Conservation (phyloP, 2,113 vertebrate genomes). For the Antigone vipio region DNA sequence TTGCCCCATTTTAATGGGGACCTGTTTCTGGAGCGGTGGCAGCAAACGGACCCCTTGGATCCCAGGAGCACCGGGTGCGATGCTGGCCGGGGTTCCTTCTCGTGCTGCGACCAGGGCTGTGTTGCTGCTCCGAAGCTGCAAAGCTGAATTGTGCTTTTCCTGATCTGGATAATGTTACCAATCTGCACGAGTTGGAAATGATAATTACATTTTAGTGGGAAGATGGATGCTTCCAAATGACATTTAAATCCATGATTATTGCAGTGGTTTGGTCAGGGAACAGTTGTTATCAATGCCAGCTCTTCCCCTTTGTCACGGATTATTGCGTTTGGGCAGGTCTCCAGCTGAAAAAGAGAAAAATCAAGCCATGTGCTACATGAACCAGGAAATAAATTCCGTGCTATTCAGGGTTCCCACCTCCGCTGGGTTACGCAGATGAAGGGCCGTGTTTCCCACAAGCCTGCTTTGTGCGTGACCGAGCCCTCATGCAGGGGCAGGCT, state of each 20-base stretch:
- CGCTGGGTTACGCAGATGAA: accelerated
- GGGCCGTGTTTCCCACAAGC: accelerated
- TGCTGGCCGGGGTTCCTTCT: too few species aligned
- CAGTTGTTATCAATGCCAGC: neutral
- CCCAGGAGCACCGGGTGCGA: too few species aligned
- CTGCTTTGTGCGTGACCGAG: accelerated
- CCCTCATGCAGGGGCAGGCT: accelerated
- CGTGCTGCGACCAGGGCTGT: neutral
- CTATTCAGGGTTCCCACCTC: neutral
- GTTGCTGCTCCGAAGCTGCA: accelerated
- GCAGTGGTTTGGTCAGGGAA: neutral
- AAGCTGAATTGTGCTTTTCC: neutral
- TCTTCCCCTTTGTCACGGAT: neutral
- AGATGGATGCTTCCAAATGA: neutral
- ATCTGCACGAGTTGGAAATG: neutral
- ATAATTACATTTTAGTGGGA: neutral
- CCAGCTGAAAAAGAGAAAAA: neutral
- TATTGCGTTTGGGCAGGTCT: neutral
- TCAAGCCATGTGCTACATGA: neutral
- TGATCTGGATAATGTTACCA: neutral
- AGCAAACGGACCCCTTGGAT: neutral
- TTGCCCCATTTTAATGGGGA: accelerated
- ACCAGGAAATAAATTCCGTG: neutral
- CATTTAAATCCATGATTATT: neutral
- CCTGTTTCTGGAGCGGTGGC: neutral